phyloP scores from a whole-genome alignment of 2,113 vertebrate species.

The Vanacampus margaritifer region DNA sequence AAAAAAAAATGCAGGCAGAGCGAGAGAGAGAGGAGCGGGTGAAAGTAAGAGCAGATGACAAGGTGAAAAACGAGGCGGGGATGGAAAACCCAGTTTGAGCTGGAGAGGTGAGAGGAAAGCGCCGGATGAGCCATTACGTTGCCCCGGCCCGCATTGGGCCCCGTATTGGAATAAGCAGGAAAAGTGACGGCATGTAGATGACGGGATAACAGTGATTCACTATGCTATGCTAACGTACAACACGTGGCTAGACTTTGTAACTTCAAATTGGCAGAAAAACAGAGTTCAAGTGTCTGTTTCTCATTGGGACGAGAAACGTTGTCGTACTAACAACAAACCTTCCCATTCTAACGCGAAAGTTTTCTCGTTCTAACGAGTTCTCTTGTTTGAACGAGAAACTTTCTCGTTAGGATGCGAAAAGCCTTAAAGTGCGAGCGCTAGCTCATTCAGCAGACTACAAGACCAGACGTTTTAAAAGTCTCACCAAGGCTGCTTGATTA shows the following conservation, averaged over 20 bases:
- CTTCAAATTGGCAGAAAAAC: not conserved
- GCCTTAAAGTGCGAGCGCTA: too few species aligned
- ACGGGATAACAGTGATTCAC: conserved; percentile 50
- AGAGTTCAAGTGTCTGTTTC: too few species aligned
- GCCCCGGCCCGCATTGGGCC: conserved; percentile 37
- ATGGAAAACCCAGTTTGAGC: conserved; percentile 69
- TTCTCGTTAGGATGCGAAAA: too few species aligned
- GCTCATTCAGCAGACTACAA: too few species aligned
- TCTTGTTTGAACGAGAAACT: too few species aligned
- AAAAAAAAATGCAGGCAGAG: conserved; percentile 47
- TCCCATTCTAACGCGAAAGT: too few species aligned
- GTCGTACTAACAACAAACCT: too few species aligned
- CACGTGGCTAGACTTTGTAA: conserved; percentile 17
- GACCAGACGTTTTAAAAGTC: too few species aligned
- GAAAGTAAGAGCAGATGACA: conserved; percentile 69
- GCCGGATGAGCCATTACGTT: conserved; percentile 51
- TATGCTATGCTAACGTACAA: conserved; percentile 31
- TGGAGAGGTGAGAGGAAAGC: conserved; percentile 57
- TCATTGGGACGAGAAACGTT: too few species aligned
- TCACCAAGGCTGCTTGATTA: too few species aligned
- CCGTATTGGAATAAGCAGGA: conserved; percentile 57
- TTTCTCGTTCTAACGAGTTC: too few species aligned
- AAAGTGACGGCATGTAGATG: conserved; percentile 45
- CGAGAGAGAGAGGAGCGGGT: conserved; percentile 43
- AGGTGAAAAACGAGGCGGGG: conserved; percentile 68